Conservation (phyloP, 2,113 vertebrate species). For the Salvator merianae region DNA sequence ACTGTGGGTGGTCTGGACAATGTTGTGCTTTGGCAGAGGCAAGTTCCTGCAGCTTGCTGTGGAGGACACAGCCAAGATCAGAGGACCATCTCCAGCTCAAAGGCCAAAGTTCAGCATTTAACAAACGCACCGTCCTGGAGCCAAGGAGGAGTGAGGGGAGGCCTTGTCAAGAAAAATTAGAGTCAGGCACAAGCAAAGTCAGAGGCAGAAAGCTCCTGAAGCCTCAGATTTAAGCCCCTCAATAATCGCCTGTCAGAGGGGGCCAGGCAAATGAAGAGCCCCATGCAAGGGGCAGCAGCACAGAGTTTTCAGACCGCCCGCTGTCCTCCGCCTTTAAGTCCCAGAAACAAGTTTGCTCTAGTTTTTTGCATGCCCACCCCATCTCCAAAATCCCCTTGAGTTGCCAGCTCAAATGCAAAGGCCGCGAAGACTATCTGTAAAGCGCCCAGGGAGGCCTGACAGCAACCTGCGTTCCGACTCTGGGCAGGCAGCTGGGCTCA, state of each 20-base stretch:
- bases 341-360: background rate
- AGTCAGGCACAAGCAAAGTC: constrained; percentile 51
- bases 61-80: constrained; percentile 47
- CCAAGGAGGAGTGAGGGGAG: constrained; percentile 14
- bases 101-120: constrained; percentile 62
- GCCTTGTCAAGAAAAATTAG: constrained; percentile 61
- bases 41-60: constrained; percentile 44
- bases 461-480: background rate
- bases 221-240: background rate
- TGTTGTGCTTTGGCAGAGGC: constrained; percentile 61
- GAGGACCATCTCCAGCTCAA: constrained; percentile 62
- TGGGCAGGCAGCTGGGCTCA: too few relatives aligned
- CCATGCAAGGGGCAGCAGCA: background rate
- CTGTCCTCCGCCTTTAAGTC: background rate
- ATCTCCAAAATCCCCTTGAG: background rate
- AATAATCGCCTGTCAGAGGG: background rate
- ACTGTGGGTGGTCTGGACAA: constrained; percentile 63
- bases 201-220: constrained; percentile 17
- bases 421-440: too few relatives aligned
- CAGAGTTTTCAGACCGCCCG: too few relatives aligned
- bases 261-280: background rate
- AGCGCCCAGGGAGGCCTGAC: too few relatives aligned
- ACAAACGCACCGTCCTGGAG: background rate
- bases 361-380: background rate
- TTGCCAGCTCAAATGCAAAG: background rate